Percentiles rank a stretch among this genome's conserved stretches.
These are phyloP conservation scores for Noctilio leporinus DNA, from an alignment of 2,113 vertebrate genomes.

Conservation along the genomic window DNA sequence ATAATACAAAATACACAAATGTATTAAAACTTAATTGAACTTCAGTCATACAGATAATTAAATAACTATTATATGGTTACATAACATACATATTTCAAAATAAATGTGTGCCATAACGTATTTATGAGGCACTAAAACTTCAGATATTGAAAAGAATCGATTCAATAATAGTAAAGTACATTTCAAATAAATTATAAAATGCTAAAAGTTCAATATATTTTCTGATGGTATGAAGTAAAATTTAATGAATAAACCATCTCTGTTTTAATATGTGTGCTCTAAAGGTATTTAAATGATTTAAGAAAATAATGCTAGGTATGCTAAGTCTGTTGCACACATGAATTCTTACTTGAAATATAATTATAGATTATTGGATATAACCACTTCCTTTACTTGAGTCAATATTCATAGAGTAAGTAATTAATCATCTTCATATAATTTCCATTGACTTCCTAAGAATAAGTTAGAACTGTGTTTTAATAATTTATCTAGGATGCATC, in stretches of 20 bases:
- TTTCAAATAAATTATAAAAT: background rate
- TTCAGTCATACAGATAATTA: background rate
- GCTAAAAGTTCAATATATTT: background rate
- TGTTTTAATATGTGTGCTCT: background rate
- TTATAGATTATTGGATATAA: background rate
- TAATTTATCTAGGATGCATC: background rate
- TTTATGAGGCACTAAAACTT: background rate
- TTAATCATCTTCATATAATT: background rate
- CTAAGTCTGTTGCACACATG: background rate
- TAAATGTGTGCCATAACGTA: background rate
- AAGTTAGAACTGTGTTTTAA: background rate
- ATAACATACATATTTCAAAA: background rate
- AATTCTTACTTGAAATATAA: background rate
- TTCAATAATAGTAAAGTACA: background rate
- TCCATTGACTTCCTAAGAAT: background rate
- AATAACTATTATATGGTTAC: background rate
- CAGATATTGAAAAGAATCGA: background rate
- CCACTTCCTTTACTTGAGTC: background rate
- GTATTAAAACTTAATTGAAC: background rate
- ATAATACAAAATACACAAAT: background rate
- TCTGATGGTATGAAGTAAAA: background rate
- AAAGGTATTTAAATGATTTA: background rate
- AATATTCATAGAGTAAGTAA: background rate
- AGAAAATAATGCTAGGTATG: background rate
- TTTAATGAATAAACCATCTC: background rate